Conservation (phyloP, 2,888 invertebrate species). For the Capitulum mitella region DNA sequence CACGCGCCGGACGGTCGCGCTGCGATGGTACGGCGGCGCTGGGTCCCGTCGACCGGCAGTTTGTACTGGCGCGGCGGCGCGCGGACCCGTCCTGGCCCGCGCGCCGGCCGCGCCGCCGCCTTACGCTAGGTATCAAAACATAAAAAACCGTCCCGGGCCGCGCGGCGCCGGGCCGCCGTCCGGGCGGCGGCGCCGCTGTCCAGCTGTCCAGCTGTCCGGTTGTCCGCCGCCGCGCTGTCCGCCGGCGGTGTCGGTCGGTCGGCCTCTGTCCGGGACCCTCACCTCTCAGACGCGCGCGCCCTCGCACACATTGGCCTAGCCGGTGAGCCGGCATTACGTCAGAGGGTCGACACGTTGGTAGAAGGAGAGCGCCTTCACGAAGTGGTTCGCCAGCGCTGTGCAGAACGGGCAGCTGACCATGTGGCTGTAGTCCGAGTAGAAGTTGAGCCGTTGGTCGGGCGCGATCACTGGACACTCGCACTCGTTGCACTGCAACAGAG, state of each 20-base stretch:
- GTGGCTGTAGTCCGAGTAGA: slow-evolving; percentile 92
- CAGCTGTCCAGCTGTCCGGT: not conserved
- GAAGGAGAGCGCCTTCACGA: slow-evolving; percentile 72
- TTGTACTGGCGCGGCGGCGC: not conserved
- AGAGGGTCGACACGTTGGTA: not conserved
- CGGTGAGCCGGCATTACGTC: not conserved
- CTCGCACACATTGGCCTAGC: slow-evolving; percentile 1
- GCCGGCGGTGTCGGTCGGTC: not conserved
- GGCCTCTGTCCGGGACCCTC: not conserved
- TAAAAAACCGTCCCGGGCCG: not conserved
- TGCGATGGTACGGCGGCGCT: not conserved
- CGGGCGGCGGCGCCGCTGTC: not conserved
- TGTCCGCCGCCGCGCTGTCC: not conserved
- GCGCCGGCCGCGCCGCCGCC: not conserved
- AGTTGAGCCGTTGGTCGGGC: slow-evolving; percentile 76
- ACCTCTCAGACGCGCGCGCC: not conserved
- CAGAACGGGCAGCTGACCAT: slow-evolving; percentile 86
- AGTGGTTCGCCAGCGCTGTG: slow-evolving; percentile 82
- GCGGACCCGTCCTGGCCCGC: not conserved
- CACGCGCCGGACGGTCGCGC: not conserved
- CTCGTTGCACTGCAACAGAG: slow-evolving; percentile 71
- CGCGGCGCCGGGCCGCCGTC: not conserved
- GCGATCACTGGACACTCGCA: slow-evolving; percentile 82
- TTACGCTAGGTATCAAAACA: slow-evolving; percentile 12
- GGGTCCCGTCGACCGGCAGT: not conserved